Evolutionary conservation across 2,797 vertebrate genomes (phyloP).

Genomic region (Pangasius sanitwongsei): DNA sequence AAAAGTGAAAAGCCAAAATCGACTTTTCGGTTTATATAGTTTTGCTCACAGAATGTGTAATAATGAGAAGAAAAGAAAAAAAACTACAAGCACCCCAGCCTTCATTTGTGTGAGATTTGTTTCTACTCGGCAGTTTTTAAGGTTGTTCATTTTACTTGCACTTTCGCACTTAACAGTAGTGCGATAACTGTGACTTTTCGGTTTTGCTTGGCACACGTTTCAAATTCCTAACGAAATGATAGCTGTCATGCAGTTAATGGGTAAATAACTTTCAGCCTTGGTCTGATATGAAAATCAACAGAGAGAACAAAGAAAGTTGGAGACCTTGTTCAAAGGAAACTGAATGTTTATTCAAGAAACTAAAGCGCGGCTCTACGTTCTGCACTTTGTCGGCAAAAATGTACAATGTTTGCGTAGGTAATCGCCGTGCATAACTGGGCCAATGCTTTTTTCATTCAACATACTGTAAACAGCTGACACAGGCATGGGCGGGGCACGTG

Average conservation of each 20-base stretch:
- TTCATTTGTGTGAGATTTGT: background rate
- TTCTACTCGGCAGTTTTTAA: background rate
- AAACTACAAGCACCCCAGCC: too few relatives aligned
- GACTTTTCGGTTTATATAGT: background rate
- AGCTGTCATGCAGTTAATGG: background rate
- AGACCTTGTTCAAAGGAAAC: background rate
- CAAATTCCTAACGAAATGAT: background rate
- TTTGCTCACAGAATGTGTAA: background rate
- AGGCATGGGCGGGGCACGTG: background rate
- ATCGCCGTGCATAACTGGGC: background rate
- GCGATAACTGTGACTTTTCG: background rate
- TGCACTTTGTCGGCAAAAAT: background rate
- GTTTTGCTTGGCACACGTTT: background rate
- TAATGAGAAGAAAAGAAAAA: background rate
- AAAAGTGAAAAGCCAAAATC: background rate
- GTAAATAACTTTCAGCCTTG: conserved; percentile 13
- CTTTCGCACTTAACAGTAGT: background rate
- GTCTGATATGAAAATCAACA: conserved; percentile 24
- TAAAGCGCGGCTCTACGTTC: background rate
- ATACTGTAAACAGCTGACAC: conserved; percentile 25
- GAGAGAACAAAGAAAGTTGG: background rate
- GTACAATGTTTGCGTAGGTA: conserved; percentile 2
- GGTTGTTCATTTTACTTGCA: background rate
- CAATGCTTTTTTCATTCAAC: conserved; percentile 10
- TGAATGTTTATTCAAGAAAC: conserved; percentile 30